Conservation (phyloP, 2,797 vertebrate genomes). For the Chrosomus eos region DNA sequence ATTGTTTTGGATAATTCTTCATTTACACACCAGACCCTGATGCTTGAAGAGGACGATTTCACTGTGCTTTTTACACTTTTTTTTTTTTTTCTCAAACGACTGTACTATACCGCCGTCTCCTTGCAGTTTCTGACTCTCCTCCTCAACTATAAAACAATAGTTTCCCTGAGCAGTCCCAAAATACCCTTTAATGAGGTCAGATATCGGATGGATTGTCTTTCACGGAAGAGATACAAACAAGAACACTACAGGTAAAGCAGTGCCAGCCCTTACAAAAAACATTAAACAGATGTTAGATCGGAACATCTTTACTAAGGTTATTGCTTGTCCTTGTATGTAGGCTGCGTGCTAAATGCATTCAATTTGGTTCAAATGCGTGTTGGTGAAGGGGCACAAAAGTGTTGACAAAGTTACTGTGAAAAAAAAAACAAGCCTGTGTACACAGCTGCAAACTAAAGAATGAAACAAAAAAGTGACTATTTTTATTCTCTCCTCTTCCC, state of each 20-base stretch:
- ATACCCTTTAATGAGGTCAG: conserved; percentile 57
- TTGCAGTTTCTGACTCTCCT: conserved; percentile 16
- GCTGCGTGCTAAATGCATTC: conserved; percentile 40
- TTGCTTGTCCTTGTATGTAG: conserved; percentile 48
- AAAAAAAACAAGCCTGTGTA: conserved; percentile 23
- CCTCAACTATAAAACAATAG: conserved; percentile 44
- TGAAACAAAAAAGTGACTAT: not conserved
- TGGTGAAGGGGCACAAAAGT: conserved; percentile 31
- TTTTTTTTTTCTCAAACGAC: not conserved
- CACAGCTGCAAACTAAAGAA: conserved; percentile 21
- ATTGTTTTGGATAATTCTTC: conserved; percentile 47
- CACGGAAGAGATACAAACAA: conserved; percentile 50
- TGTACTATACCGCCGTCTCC: not conserved
- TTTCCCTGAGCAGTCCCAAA: conserved; percentile 57
- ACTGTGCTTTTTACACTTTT: conserved; percentile 15
- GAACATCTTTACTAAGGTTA: conserved; percentile 42
- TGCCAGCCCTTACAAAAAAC: conserved; percentile 56
- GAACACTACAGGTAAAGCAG: conserved; percentile 51
- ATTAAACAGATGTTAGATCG: conserved; percentile 24
- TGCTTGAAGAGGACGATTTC: conserved; percentile 37
- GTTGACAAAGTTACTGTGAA: conserved; percentile 20
- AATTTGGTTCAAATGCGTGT: conserved; percentile 36
- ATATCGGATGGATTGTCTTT: conserved; percentile 59
- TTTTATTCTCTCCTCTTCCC: conserved; percentile 35
- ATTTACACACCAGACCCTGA: conserved; percentile 51